Conservation (phyloP, 1,140 invertebrate species). For the Drosophila willistoni region DNA sequence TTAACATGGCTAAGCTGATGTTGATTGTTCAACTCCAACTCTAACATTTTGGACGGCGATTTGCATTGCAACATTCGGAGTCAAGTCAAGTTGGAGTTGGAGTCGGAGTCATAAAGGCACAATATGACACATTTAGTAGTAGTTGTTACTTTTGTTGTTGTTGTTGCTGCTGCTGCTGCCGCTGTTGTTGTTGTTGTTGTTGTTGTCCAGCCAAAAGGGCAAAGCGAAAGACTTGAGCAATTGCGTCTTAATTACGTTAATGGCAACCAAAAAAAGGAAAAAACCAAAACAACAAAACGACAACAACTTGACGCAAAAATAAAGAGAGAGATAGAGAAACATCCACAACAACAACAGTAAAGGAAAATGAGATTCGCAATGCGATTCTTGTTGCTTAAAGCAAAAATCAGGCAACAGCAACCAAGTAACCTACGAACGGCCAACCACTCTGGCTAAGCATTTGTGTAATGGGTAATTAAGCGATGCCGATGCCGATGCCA, state of each 20-base stretch:
- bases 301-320: constrained; percentile 20
- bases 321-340: too few species aligned
- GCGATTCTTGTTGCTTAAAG: constrained; percentile 64
- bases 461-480: constrained; percentile 81
- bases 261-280: constrained; percentile 60
- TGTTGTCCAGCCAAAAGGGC: constrained; percentile 59
- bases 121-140: constrained; percentile 60
- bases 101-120: constrained; percentile 62
- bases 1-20: constrained; percentile 71
- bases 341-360: too few species aligned
- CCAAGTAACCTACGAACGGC: constrained; percentile 4
- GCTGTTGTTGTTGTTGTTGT: constrained; percentile 38
- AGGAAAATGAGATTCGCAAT: constrained; percentile 36
- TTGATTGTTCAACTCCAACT: constrained; percentile 40
- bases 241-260: constrained; percentile 75
- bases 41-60: constrained; percentile 38
- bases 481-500: constrained; percentile 47
- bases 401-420: constrained; percentile 3
- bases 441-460: constrained; percentile 38
- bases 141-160: neutral
- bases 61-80: constrained; percentile 68
- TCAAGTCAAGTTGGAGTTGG: constrained; percentile 26
- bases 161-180: too few species aligned
- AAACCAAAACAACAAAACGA: constrained; percentile 39
- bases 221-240: constrained; percentile 65